Conservation (phyloP, 2,113 vertebrate genomes). For the Heterochromis multidens region DNA sequence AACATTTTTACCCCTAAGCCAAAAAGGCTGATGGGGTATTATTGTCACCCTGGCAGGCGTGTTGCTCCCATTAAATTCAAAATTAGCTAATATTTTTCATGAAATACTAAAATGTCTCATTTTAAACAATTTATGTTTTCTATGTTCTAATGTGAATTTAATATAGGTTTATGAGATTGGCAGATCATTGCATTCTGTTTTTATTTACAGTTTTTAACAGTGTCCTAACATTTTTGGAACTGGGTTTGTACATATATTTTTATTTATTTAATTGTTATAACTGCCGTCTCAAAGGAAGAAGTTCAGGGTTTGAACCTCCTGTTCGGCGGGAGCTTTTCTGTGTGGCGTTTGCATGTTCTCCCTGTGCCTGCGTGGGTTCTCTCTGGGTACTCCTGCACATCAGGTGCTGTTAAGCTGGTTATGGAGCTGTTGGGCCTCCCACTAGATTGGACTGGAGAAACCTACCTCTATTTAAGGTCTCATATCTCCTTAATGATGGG, state of each 20-base stretch:
- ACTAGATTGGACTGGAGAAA: background rate
- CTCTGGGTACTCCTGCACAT: background rate
- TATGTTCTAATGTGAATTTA: too few relatives aligned
- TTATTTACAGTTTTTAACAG: too few relatives aligned
- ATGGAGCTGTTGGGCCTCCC: background rate
- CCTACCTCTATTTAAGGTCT: background rate
- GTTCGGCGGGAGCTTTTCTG: background rate
- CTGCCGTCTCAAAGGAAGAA: background rate
- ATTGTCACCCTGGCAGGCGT: too few relatives aligned
- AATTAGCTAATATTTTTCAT: too few relatives aligned
- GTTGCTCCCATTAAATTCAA: too few relatives aligned
- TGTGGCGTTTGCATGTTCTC: background rate
- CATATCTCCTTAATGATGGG: background rate
- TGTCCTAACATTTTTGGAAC: accelerated
- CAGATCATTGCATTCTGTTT: too few relatives aligned
- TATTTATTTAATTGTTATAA: background rate
- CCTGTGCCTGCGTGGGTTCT: background rate
- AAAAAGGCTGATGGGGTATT: too few relatives aligned
- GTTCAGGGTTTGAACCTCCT: background rate
- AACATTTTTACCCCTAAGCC: too few relatives aligned
- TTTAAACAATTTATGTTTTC: too few relatives aligned
- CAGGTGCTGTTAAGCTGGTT: background rate
- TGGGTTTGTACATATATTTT: background rate
- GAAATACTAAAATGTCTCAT: too few relatives aligned
- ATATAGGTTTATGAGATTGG: too few relatives aligned